Conservation (phyloP, 1,140 invertebrate species). For the Probaryconus sp. region DNA sequence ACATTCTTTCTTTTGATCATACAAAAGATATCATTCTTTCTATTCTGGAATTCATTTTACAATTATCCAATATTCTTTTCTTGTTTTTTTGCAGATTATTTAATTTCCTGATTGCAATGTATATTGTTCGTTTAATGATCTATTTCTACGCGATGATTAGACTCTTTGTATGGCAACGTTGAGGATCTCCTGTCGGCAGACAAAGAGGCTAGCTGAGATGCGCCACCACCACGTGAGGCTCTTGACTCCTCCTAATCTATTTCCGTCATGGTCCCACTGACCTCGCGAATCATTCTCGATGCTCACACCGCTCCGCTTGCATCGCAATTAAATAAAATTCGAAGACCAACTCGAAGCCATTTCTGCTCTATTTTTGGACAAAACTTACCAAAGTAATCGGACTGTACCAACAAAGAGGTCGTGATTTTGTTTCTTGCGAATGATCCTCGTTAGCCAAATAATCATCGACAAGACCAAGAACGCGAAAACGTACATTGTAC, state of each 20-base stretch:
- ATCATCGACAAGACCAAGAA: conserved; percentile 56
- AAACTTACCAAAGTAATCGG: conserved; percentile 53
- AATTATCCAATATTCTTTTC: too few species aligned
- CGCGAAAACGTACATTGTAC: conserved; percentile 51
- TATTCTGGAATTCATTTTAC: too few species aligned
- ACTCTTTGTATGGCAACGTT: too few species aligned
- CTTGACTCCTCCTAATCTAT: conserved; percentile 59
- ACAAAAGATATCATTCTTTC: too few species aligned
- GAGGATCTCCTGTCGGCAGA: conserved; percentile 19
- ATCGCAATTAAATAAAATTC: conserved; percentile 13
- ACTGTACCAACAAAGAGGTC: conserved; percentile 27
- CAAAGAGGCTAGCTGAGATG: conserved; percentile 45
- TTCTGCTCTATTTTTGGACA: conserved; percentile 3
- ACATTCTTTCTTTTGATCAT: too few species aligned
- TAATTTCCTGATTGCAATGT: too few species aligned
- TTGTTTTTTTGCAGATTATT: too few species aligned
- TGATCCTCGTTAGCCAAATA: conserved; percentile 50
- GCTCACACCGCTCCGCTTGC: conserved; percentile 12
- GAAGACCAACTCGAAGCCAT: neutral
- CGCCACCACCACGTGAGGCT: conserved; percentile 48
- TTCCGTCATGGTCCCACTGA: conserved; percentile 62
- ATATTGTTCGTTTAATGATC: too few species aligned
- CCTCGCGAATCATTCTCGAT: conserved; percentile 49
- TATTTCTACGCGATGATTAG: too few species aligned
- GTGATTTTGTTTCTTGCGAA: conserved; percentile 28